A percentile compares a stretch with the other conserved stretches of the same genome.
phyloP scores from a whole-genome alignment of 2,113 vertebrate genomes.

The Gasterosteus aculeatus region DNA sequence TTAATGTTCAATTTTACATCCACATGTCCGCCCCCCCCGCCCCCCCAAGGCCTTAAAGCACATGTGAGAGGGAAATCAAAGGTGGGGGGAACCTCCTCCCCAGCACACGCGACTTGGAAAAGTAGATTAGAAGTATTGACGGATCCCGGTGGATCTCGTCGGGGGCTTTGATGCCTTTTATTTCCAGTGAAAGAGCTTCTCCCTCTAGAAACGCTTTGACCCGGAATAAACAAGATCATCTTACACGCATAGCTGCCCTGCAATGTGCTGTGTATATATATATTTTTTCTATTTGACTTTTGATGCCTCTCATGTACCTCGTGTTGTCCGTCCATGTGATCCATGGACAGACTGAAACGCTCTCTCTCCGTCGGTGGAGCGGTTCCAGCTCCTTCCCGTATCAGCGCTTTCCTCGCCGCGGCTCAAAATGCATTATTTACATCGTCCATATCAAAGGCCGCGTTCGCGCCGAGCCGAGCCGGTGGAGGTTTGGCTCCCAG shows the following conservation, averaged over 20 bases:
- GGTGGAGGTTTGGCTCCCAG: slow-evolving; percentile 22
- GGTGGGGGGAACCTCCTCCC: neutral
- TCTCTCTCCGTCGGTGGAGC: neutral
- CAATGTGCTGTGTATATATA: too few relatives aligned
- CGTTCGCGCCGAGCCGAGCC: slow-evolving; percentile 32
- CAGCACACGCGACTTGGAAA: neutral
- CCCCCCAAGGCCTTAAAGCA: neutral
- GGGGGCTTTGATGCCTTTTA: neutral
- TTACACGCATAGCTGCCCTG: neutral
- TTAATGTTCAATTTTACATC: slow-evolving; percentile 25
- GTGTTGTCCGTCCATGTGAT: too few relatives aligned
- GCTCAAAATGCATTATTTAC: slow-evolving; percentile 62
- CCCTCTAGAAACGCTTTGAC: neutral
- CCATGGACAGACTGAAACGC: too few relatives aligned
- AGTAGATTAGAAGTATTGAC: neutral
- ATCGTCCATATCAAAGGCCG: slow-evolving; percentile 55
- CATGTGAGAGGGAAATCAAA: slow-evolving; percentile 5
- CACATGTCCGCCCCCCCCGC: neutral
- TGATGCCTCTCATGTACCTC: too few relatives aligned
- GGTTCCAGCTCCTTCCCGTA: neutral
- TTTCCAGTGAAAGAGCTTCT: neutral
- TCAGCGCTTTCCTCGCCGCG: neutral
- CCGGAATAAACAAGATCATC: neutral
- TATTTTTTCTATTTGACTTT: too few relatives aligned
- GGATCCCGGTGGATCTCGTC: neutral